Percentiles rank a stretch among this genome's conserved stretches.
Evolutionary conservation across 2,888 invertebrate species (phyloP).

Genomic region (Eupeodes luniger): DNA sequence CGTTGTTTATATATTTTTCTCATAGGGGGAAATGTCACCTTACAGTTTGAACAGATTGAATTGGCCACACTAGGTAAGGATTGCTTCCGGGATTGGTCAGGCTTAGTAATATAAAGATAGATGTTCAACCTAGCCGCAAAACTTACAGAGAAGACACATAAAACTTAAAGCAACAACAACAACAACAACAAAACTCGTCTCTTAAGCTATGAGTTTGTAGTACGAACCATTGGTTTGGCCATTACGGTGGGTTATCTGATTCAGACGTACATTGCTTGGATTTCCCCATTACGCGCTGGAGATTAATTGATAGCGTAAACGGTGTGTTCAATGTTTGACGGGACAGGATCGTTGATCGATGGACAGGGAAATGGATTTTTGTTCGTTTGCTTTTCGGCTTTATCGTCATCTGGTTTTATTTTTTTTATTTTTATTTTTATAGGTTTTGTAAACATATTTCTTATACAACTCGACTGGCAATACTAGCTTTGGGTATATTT

Average conservation of each 20-base stretch:
- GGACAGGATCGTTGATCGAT: slow-evolving; percentile 73
- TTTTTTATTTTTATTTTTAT: neutral
- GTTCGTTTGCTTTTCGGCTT: slow-evolving; percentile 44
- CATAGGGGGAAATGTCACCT: slow-evolving; percentile 66
- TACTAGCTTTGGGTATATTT: slow-evolving; percentile 1
- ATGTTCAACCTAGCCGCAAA: neutral
- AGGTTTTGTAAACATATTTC: neutral
- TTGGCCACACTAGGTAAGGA: slow-evolving; percentile 57
- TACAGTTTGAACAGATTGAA: slow-evolving; percentile 51
- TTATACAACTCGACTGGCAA: neutral
- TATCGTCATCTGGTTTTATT: slow-evolving; percentile 38
- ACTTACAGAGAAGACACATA: slow-evolving; percentile 26
- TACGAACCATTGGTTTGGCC: slow-evolving; percentile 60
- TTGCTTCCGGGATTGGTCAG: slow-evolving; percentile 64
- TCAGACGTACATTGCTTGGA: slow-evolving; percentile 66
- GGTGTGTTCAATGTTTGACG: slow-evolving; percentile 70
- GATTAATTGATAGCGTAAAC: slow-evolving; percentile 74
- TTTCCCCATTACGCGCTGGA: slow-evolving; percentile 63
- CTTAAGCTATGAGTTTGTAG: neutral
- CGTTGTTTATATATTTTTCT: slow-evolving; percentile 7
- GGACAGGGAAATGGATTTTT: slow-evolving; percentile 73
- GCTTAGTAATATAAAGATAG: neutral
- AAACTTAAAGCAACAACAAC: neutral
- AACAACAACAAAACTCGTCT: slow-evolving; percentile 33
- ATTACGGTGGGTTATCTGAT: slow-evolving; percentile 72